Evolutionary conservation across 2,113 vertebrate genomes (phyloP).

Genomic region (Pantherophis guttatus): DNA sequence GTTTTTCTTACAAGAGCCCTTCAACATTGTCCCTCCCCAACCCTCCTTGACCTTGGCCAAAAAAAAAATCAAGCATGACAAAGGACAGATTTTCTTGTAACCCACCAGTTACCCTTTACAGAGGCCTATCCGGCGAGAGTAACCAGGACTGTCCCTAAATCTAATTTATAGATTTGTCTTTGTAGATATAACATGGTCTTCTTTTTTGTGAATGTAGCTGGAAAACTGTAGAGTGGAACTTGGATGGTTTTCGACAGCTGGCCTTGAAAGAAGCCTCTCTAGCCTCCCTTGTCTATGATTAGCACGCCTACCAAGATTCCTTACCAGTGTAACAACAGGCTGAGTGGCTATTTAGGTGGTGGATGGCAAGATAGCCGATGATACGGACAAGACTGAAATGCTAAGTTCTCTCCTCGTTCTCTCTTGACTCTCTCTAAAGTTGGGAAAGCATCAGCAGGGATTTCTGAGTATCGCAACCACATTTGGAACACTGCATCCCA

Average conservation of each 20-base stretch:
- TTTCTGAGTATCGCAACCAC: background rate
- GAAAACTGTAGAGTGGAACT: background rate
- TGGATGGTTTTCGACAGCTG: background rate
- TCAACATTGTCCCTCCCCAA: background rate
- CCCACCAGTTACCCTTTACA: background rate
- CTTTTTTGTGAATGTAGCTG: background rate
- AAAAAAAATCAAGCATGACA: too few species aligned
- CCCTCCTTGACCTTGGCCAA: background rate
- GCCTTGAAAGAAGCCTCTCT: background rate
- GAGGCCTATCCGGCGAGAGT: background rate
- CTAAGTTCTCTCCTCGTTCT: background rate
- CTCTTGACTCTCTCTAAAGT: background rate
- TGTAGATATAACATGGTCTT: background rate
- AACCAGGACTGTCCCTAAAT: background rate
- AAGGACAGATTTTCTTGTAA: background rate
- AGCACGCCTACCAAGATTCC: background rate
- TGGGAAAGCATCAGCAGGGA: background rate
- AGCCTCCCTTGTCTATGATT: background rate
- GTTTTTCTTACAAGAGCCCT: background rate
- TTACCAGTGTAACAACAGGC: background rate
- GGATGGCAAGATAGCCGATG: background rate
- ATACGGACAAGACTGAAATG: background rate
- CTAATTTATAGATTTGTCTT: background rate
- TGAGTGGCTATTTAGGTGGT: background rate
- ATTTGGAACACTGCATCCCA: background rate